phyloP scores from a whole-genome alignment of 1,140 invertebrate genomes.

The Tetranychus urticae region DNA sequence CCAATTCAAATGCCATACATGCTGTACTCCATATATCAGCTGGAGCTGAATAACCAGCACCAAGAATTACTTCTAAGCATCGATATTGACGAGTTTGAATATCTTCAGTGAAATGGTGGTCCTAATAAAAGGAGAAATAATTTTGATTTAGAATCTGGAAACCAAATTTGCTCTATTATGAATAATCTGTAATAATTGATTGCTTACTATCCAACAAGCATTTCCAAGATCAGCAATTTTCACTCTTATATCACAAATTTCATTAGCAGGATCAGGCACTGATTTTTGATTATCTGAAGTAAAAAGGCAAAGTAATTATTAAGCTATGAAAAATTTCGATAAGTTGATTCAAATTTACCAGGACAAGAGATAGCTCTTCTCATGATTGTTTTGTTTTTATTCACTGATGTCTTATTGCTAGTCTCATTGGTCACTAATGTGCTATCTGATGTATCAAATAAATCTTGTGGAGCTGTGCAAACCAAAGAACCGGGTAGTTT shows the following conservation, averaged over 20 bases:
- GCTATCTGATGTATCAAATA: not conserved
- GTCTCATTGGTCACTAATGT: slow-evolving; percentile 46
- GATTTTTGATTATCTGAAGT: slow-evolving; percentile 7
- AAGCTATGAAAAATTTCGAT: not conserved
- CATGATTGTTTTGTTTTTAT: slow-evolving; percentile 83
- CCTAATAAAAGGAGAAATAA: slow-evolving; percentile 1
- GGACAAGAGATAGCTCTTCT: not conserved
- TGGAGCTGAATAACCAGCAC: slow-evolving; percentile 74
- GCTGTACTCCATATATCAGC: slow-evolving; percentile 98
- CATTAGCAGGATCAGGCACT: slow-evolving; percentile 44
- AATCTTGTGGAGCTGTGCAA: slow-evolving; percentile 8
- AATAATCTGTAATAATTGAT: too few species aligned
- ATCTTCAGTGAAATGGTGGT: slow-evolving; percentile 74
- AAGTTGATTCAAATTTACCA: not conserved
- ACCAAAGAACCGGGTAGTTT: slow-evolving; percentile 59
- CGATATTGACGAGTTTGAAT: slow-evolving; percentile 97
- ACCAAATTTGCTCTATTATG: too few species aligned
- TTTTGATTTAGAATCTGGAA: too few species aligned
- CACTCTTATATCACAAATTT: slow-evolving; percentile 55
- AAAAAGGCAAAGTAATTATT: not conserved
- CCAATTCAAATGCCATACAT: slow-evolving; percentile 95
- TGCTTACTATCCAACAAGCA: slow-evolving; percentile 73
- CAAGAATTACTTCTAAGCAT: slow-evolving; percentile 79
- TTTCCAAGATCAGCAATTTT: slow-evolving; percentile 96
- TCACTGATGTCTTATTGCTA: slow-evolving; percentile 91